Base-by-base conservation (phyloP, 2,888 invertebrate genomes). In the Lasioglossum vierecki region DNA sequence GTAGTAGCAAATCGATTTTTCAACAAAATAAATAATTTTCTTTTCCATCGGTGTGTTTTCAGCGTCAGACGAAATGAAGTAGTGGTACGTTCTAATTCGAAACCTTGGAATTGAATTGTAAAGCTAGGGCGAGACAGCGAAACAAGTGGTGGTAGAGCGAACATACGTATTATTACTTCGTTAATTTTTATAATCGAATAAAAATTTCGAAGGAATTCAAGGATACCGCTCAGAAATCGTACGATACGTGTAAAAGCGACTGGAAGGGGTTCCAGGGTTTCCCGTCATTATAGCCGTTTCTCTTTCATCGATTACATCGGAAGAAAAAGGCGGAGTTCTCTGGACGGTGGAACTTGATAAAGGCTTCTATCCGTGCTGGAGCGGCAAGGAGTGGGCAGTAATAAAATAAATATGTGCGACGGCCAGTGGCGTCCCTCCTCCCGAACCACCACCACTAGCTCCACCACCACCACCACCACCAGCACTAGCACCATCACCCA, bases 381-480 rank as follows among this genome's bases (percentile, higher is more conserved):
- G 88, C 74, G 80, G 80, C 83, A 85, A 91, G 87, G 87, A 87
- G 88, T 82, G 89, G 89, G 81, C 88, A 86, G 86, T 89, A 91
- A 73, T 92, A 92, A 92, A 91, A 92, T 92, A 93, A 93, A 93
- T 93, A 93, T 93, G 89, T 88, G 90, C 88, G 88, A 87, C 88
- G 89, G 79, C 49, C 73, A 79, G 74, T 74, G 49, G 71, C 79
- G 84, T 79, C 79, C 70, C 79, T 63, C 75, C 71, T 53, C 26
- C 75, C 35, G 22, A 22, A 44, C 44, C 46, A 41, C 68, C 41
- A 41, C 68, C 68, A n/a, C n/a, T 41, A 9, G 4, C n/a, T 11
- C 39, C 39, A 9, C n/a, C 26, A 15, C 30, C 66, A 30, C 49
- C 68, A 39, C 15, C 63, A 44, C 53, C 79, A 81, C 68, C 76